phyloP scores from a whole-genome alignment of 2,113 vertebrate genomes.

The Perccottus glenii region DNA sequence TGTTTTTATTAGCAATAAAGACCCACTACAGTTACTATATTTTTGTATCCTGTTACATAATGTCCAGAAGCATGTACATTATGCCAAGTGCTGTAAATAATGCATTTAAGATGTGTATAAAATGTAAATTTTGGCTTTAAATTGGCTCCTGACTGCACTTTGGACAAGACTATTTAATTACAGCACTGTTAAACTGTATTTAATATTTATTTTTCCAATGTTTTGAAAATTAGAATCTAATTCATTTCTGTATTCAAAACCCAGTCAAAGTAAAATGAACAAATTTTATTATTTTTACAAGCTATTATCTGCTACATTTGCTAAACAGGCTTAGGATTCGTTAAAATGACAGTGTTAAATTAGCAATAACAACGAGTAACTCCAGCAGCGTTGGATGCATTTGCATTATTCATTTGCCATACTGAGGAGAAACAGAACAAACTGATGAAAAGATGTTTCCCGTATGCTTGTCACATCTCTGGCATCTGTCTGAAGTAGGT shows the following conservation, averaged over 20 bases:
- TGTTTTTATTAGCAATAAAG: too few relatives aligned
- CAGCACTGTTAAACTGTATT: neutral
- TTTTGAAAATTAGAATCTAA: conserved; percentile 2
- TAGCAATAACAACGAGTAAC: conserved; percentile 33
- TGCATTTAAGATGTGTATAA: neutral
- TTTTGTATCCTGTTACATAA: too few relatives aligned
- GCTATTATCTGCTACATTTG: conserved; percentile 49
- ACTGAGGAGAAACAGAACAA: conserved; percentile 1
- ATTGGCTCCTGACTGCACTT: too few relatives aligned
- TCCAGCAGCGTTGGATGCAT: conserved; percentile 4
- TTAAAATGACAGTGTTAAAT: conserved; percentile 49
- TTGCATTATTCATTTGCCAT: conserved; percentile 28
- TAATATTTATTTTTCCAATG: neutral
- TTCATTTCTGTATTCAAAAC: conserved; percentile 8
- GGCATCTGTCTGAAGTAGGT: conserved; percentile 24
- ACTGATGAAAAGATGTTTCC: conserved; percentile 19
- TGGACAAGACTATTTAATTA: neutral
- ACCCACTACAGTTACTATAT: too few relatives aligned
- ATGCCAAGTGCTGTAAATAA: too few relatives aligned
- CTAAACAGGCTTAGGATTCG: conserved; percentile 28
- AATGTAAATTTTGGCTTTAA: neutral
- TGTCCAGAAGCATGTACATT: neutral
- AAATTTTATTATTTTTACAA: conserved; percentile 6
- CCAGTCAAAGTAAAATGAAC: conserved; percentile 4
- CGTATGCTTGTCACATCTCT: conserved; percentile 20